A percentile compares a stretch with the other conserved stretches of the same genome.
Conservation (phyloP, 2,888 invertebrate species). For the Chrysolina oricalcia region DNA sequence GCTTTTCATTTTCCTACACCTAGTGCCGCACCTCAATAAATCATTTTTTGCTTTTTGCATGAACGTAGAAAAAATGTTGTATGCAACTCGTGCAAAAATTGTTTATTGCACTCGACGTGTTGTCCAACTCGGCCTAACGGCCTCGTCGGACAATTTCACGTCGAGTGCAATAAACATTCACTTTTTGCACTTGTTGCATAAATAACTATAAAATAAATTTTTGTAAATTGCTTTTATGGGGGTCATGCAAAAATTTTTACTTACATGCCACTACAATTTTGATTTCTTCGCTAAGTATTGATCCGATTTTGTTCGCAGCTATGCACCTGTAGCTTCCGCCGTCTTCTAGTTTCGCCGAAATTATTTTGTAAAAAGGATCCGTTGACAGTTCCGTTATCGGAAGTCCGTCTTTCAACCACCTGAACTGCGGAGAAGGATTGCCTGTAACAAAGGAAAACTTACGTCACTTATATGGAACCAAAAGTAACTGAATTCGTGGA, state of each 20-base stretch:
- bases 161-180: too few relatives aligned
- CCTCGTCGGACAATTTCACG: too few relatives aligned
- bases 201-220: not conserved
- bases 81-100: too few relatives aligned
- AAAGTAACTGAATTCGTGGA: too few relatives aligned
- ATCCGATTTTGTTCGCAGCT: conserved; percentile 92
- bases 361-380: conserved; percentile 88
- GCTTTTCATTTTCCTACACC: too few relatives aligned
- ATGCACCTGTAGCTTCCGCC: conserved; percentile 95
- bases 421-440: conserved; percentile 92
- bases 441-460: conserved; percentile 75
- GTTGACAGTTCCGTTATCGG: conserved; percentile 87
- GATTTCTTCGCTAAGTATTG: conserved; percentile 93
- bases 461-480: not conserved
- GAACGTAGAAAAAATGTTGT: too few relatives aligned
- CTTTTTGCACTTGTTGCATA: too few relatives aligned
- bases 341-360: conserved; percentile 86
- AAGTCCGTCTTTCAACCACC: conserved; percentile 91
- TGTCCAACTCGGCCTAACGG: too few relatives aligned
- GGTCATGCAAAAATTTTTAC: conserved; percentile 69
- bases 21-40: too few relatives aligned
- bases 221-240: not conserved
- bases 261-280: conserved; percentile 94
- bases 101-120: too few relatives aligned
- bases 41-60: too few relatives aligned